Evolutionary conservation across 2,888 invertebrate species (phyloP).

Genomic region (Phytoseiulus persimilis): DNA sequence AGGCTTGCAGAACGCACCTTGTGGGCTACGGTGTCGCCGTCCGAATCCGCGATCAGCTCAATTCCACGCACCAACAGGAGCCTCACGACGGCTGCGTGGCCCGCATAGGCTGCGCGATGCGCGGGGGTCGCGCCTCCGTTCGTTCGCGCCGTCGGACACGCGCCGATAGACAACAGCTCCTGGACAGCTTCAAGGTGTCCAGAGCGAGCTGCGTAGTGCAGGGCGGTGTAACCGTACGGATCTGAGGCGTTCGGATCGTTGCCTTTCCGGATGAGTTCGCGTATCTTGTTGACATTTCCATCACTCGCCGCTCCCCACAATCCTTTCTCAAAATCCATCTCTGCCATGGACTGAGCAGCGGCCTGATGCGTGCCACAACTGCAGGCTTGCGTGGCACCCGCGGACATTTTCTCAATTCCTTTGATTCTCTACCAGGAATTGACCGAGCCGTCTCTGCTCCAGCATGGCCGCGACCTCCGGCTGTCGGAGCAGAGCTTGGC

Average conservation of each 20-base stretch:
- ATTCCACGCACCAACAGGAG: not conserved
- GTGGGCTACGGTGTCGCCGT: slow-evolving; percentile 16
- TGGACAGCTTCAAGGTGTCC: not conserved
- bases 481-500: not conserved
- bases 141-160: slow-evolving; percentile 9
- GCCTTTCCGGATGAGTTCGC: not conserved
- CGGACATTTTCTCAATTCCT: not conserved
- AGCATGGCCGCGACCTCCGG: not conserved
- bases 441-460: not conserved
- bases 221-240: slow-evolving; percentile 11
- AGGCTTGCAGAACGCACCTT: not conserved
- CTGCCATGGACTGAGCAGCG: not conserved
- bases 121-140: slow-evolving; percentile 10
- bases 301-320: slow-evolving; percentile 23
- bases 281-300: not conserved
- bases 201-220: slow-evolving; percentile 12
- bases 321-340: slow-evolving; percentile 22
- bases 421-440: not conserved
- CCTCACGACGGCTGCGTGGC: not conserved
- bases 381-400: not conserved
- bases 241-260: slow-evolving; percentile 9
- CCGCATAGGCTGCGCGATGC: slow-evolving; percentile 12
- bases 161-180: not conserved
- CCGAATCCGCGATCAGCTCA: not conserved
- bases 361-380: not conserved